These are phyloP conservation scores for Acropora yongei DNA, from an alignment of 64 coral and sea anemone species.

Conservation along the genomic window DNA sequence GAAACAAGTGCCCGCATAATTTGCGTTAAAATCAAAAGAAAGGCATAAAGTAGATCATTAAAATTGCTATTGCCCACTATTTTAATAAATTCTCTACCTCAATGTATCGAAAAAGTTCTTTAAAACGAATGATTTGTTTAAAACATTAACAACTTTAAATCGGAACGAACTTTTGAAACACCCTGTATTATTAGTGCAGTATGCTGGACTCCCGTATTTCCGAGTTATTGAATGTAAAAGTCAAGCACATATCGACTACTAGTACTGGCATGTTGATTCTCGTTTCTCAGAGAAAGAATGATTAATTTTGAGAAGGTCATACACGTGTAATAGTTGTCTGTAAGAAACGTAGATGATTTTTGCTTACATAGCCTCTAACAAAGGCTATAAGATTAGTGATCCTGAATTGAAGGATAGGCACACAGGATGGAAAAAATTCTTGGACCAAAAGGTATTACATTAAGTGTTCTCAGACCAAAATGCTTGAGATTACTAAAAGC, in stretches of 20 bases:
- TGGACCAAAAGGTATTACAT: slow-evolving; percentile 25
- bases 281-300: not conserved
- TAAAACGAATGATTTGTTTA: too few species aligned
- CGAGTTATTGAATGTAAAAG: not conserved
- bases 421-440: slow-evolving; percentile 6
- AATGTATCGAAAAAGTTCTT: too few species aligned
- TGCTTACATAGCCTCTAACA: slow-evolving; percentile 3
- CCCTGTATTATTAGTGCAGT: not conserved
- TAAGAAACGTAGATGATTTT: not conserved
- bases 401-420: not conserved
- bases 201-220: slow-evolving; percentile 14
- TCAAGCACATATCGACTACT: slow-evolving; percentile 17
- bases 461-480: slow-evolving; percentile 6
- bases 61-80: too few species aligned
- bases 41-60: too few species aligned
- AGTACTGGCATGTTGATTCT: not conserved
- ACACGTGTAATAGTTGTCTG: not conserved
- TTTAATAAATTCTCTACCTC: too few species aligned
- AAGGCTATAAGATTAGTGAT: slow-evolving; percentile 5
- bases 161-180: too few species aligned
- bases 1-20: too few species aligned
- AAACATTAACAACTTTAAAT: too few species aligned
- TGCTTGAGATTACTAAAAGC: not conserved
- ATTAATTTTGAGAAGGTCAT: slow-evolving; percentile 36
- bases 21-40: too few species aligned